phyloP scores from a whole-genome alignment of 2,797 vertebrate species.

The Avahi laniger region DNA sequence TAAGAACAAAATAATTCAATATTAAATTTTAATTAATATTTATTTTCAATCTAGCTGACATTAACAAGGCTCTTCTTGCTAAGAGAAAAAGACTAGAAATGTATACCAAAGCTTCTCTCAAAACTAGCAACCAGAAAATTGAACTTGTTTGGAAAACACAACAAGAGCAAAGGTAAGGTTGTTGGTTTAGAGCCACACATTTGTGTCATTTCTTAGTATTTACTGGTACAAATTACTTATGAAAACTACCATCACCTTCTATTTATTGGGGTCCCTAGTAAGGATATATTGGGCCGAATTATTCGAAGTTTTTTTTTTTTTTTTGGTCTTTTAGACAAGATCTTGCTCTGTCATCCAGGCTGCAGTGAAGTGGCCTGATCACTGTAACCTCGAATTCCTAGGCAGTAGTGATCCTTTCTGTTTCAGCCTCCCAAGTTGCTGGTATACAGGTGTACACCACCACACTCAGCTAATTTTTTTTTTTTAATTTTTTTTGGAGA shows the following conservation, averaged over 20 bases:
- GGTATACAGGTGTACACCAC: not conserved
- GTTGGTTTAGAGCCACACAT: constrained; percentile 3
- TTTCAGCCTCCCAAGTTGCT: not conserved
- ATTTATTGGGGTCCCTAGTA: not conserved
- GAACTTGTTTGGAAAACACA: constrained; percentile 94
- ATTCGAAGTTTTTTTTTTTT: not conserved
- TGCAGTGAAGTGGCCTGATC: not conserved
- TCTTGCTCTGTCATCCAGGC: not conserved
- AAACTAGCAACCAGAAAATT: constrained; percentile 94
- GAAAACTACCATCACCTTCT: constrained; percentile 26
- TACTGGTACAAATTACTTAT: not conserved
- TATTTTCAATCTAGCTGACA: constrained; percentile 88
- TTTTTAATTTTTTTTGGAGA: not conserved
- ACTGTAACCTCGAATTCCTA: not conserved
- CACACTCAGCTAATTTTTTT: not conserved
- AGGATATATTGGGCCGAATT: constrained; percentile 9
- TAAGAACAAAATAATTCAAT: constrained; percentile 32
- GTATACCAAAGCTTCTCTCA: constrained; percentile 93
- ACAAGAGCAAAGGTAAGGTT: constrained; percentile 88
- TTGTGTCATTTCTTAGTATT: constrained; percentile 46
- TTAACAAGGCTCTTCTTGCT: constrained; percentile 92
- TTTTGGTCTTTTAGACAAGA: not conserved
- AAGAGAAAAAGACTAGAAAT: constrained; percentile 93
- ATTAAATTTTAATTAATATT: constrained; percentile 49
- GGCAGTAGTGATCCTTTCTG: not conserved